phyloP scores from a whole-genome alignment of 1,140 invertebrate species.

The Cydia splendana region DNA sequence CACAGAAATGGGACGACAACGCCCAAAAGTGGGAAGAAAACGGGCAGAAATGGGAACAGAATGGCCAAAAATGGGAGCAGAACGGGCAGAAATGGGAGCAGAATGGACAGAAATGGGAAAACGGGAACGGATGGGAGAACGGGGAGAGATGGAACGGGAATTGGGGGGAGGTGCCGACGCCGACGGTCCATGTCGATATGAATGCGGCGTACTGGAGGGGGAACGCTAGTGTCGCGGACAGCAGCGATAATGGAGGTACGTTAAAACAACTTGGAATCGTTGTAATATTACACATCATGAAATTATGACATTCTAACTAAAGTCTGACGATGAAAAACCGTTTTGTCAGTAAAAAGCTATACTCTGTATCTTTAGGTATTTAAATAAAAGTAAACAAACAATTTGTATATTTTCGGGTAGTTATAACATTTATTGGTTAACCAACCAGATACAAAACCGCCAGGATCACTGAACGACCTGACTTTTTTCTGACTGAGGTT shows the following conservation, averaged over 20 bases:
- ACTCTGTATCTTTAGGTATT: no score
- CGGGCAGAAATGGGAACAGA: conserved; percentile 57
- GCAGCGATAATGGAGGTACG: conserved; percentile 74
- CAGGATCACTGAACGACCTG: no score
- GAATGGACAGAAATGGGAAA: conserved; percentile 55
- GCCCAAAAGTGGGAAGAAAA: conserved; percentile 59
- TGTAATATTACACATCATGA: no score
- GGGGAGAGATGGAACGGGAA: conserved; percentile 65
- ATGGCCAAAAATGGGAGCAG: conserved; percentile 43
- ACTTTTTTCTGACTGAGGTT: no score
- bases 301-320: no score
- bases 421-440: no score
- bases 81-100: conserved; percentile 37
- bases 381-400: no score
- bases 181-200: conserved; percentile 69
- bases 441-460: no score
- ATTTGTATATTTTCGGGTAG: no score
- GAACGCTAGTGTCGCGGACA: conserved; percentile 81
- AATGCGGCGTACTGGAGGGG: conserved; percentile 78
- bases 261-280: no score
- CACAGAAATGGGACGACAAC: conserved; percentile 54
- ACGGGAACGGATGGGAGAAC: conserved; percentile 57
- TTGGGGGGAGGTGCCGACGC: conserved; percentile 67
- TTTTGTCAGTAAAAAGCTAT: no score
- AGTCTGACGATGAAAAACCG: no score